Conservation (phyloP, 2,797 vertebrate species). For the Brachymystax lenok region DNA sequence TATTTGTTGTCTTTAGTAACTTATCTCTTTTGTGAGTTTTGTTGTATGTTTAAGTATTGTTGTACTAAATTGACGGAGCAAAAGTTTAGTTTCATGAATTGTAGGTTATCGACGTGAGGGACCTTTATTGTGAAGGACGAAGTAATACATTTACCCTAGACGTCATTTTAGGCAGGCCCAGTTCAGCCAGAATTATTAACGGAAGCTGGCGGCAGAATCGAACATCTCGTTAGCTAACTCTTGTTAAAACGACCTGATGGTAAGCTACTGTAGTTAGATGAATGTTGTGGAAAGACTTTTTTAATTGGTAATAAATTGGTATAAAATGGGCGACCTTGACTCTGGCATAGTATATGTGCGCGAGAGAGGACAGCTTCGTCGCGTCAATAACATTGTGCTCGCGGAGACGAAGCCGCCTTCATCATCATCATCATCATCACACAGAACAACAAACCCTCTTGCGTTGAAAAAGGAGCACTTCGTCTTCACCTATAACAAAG, state of each 20-base stretch:
- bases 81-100: no score
- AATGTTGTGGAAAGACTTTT: not conserved
- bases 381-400: slow-evolving; percentile 70
- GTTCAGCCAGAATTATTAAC: not conserved
- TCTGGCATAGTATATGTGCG: slow-evolving; percentile 81
- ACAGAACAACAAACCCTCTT: slow-evolving; percentile 69
- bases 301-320: not conserved
- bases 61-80: no score
- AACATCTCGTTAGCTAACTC: not conserved
- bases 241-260: not conserved
- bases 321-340: slow-evolving; percentile 18
- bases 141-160: no score
- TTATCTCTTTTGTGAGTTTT: no score
- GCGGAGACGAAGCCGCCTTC: slow-evolving; percentile 57
- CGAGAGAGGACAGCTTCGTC: slow-evolving; percentile 84
- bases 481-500: slow-evolving; percentile 89
- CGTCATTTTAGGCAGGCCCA: not conserved
- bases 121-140: not conserved
- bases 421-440: slow-evolving; percentile 61
- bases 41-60: no score
- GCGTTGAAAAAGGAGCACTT: slow-evolving; percentile 85
- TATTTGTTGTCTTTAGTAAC: no score
- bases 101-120: no score
- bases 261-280: not conserved
- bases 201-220: not conserved